Conservation (phyloP, 1,140 invertebrate species). For the Leptinotarsa texana region DNA sequence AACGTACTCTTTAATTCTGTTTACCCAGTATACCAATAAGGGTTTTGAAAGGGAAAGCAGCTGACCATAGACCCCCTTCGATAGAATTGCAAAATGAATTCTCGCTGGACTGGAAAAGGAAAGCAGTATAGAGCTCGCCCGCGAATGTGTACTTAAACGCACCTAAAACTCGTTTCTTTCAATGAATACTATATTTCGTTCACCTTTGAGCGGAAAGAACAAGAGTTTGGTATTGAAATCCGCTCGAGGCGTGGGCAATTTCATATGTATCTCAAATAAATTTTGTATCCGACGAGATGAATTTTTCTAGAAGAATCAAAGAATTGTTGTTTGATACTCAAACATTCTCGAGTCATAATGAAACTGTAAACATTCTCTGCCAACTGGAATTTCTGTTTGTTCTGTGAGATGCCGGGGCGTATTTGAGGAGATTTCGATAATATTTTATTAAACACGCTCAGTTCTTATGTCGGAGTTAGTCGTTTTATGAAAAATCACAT, state of each 20-base stretch:
- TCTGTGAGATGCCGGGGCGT: neutral
- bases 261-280: slow-evolving; percentile 46
- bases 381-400: neutral
- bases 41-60: slow-evolving; percentile 44
- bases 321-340: slow-evolving; percentile 11
- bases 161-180: slow-evolving; percentile 39
- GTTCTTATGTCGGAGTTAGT: no score
- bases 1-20: slow-evolving; percentile 38
- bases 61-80: slow-evolving; percentile 41
- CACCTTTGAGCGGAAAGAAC: slow-evolving; percentile 40
- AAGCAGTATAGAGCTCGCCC: slow-evolving; percentile 3
- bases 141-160: slow-evolving; percentile 14
- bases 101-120: slow-evolving; percentile 17
- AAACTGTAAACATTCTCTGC: neutral
- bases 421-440: no score
- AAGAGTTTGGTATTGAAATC: slow-evolving; percentile 43
- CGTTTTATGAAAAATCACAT: no score
- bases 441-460: no score
- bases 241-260: slow-evolving; percentile 40
- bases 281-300: slow-evolving; percentile 11
- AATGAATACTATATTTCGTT: slow-evolving; percentile 49
- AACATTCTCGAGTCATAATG: slow-evolving; percentile 23
- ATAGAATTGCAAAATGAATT: slow-evolving; percentile 49
- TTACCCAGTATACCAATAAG: slow-evolving; percentile 55
- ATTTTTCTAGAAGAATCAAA: slow-evolving; percentile 1